Evolutionary conservation across 2,797 vertebrate species (phyloP).

Genomic region (Decapterus maruadsi): DNA sequence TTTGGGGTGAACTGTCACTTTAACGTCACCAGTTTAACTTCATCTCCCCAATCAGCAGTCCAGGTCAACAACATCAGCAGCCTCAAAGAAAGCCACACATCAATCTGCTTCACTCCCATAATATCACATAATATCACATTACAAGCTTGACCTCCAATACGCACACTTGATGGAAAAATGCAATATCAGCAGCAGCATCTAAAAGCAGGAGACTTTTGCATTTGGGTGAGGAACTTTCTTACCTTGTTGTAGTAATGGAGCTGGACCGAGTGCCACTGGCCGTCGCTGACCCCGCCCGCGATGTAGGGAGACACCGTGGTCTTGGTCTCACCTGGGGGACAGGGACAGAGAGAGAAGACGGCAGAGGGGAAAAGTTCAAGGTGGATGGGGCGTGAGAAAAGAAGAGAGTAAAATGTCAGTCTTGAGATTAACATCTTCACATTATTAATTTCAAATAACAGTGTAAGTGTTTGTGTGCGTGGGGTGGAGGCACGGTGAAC

Average conservation of each 20-base stretch:
- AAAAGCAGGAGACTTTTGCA: neutral
- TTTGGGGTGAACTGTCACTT: too few relatives aligned
- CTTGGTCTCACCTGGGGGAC: conserved; percentile 91
- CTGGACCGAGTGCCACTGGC: conserved; percentile 96
- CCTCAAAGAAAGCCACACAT: conserved; percentile 42
- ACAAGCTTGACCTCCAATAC: neutral
- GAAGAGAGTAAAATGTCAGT: neutral
- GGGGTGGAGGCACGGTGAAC: neutral
- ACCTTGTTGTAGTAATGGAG: conserved; percentile 99
- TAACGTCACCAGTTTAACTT: conserved; percentile 21
- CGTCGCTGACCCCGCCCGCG: conserved; percentile 93
- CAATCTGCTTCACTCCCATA: conserved; percentile 7
- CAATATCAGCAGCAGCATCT: neutral
- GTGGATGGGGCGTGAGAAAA: neutral
- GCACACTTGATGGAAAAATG: neutral
- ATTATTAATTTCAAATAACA: neutral
- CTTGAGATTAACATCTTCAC: neutral
- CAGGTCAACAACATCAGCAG: conserved; percentile 26
- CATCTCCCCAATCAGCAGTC: conserved; percentile 29
- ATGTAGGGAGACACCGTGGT: conserved; percentile 92
- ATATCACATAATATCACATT: too few relatives aligned
- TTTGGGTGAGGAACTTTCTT: conserved; percentile 65
- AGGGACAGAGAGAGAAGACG: neutral
- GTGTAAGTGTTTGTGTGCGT: neutral
- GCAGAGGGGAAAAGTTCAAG: neutral